Evolutionary conservation across 2,888 invertebrate species (phyloP).

Genomic region (Xestia rhomboidea): DNA sequence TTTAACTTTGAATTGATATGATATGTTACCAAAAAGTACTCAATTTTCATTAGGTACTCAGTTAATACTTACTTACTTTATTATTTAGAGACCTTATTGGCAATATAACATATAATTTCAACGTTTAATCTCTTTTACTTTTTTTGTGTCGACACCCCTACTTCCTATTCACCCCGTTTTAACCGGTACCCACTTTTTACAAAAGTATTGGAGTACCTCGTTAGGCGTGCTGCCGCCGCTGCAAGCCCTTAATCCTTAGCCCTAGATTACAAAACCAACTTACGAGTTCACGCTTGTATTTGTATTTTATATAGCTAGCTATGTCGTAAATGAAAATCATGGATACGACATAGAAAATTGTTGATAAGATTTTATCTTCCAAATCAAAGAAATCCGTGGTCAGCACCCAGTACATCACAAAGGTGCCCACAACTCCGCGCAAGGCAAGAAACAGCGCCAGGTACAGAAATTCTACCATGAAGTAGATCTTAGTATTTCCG

Average conservation of each 20-base stretch:
- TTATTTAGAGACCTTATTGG: no score
- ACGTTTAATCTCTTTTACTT: no score
- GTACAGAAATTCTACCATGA: conserved; percentile 87
- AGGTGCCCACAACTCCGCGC: conserved; percentile 89
- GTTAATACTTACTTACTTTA: no score
- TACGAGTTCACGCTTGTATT: conserved; percentile 82
- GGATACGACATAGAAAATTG: conserved; percentile 85
- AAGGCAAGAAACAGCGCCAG: conserved; percentile 86
- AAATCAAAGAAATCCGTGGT: conserved; percentile 82
- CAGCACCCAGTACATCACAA: conserved; percentile 83
- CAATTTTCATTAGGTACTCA: no score
- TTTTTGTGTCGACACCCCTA: no score
- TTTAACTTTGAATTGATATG: no score
- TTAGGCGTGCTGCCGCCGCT: neutral
- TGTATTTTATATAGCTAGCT: conserved; percentile 81
- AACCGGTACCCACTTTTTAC: neutral
- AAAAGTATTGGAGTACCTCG: neutral
- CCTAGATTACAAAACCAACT: conserved; percentile 66
- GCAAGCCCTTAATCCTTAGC: neutral
- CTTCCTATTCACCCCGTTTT: no score
- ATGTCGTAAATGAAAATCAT: conserved; percentile 86
- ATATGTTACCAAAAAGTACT: no score
- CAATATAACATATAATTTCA: no score
- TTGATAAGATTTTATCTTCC: conserved; percentile 81
- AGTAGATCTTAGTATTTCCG: conserved; percentile 83